Evolutionary conservation across 2,113 vertebrate genomes (phyloP), one percentile per base, ranked within the genome.

Genomic region (Nyctibius bracteatus): DNA sequence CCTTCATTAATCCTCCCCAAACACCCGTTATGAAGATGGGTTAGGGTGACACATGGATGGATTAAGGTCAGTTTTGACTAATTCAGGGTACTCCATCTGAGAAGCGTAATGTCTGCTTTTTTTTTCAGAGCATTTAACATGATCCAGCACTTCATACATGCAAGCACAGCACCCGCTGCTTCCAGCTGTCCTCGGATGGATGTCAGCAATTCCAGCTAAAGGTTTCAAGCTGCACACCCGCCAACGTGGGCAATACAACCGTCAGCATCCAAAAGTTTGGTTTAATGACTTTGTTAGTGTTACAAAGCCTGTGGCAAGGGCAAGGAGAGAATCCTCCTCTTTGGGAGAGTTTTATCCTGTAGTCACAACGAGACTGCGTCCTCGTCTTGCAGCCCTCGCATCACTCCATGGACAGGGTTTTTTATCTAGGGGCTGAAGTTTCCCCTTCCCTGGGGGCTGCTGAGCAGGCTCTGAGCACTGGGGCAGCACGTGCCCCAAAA

Each of bases 1-100:
- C 57, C 79, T 73, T 44, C 81, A 92, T 89, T 87, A 91, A 92
- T 94, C 84, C 86, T 94, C 80, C 80, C 84, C 77, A 72, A 86
- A 19, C 68, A 10, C 72, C 88, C 12, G 5, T 86, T 78, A 58
- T 1, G 83, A 85, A 90, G 85, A 84, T 23, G 81, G 91, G 78
- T 73, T 58, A 72, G 78, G 88, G 90, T 89, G 95, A 94, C 68
- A 82, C 59, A 12, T 22, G 83, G 88, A 86, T 78, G 88, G 94
- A 91, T 96, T 25, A 88, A 96, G 90, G 91, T 95, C 95, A 88
- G 66, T 91, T 94, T 79, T 79, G 84, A 85, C 91, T 96, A 65
- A 94, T 91, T 95, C 74, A 27, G 87, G 58, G 84, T 72, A 44
- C 37, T 95, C 78, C 86, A 74, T 73, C 78, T 49, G 58, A 82